Evolutionary conservation across 2,888 invertebrate species (phyloP).

Genomic region (Drosophila robusta): DNA sequence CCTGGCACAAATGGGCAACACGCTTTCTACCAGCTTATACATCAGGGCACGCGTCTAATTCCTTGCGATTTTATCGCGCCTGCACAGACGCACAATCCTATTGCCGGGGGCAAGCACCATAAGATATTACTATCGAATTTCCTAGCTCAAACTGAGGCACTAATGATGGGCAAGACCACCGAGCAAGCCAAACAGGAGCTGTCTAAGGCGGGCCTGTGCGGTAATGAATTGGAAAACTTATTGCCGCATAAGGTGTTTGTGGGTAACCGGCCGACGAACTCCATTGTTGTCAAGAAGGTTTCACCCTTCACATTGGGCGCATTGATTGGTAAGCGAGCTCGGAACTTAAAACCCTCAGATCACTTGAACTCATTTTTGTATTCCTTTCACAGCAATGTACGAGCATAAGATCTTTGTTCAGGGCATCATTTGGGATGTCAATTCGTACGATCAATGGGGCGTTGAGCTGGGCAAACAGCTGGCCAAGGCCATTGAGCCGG

Average conservation of each 20-base stretch:
- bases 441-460: conserved; percentile 99
- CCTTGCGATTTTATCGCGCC: conserved; percentile 99
- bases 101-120: conserved; percentile 92
- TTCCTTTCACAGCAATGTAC: conserved; percentile 91
- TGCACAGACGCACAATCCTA: conserved; percentile 95
- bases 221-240: conserved; percentile 91
- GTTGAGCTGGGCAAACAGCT: conserved; percentile 99
- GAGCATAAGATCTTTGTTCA: conserved; percentile 99
- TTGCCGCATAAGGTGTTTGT: conserved; percentile 98
- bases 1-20: conserved; percentile 99
- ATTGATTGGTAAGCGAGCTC: conserved; percentile 90
- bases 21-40: conserved; percentile 99
- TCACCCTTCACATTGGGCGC: conserved; percentile 97
- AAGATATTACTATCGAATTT: conserved; percentile 98
- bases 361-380: not conserved
- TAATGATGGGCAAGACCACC: conserved; percentile 91
- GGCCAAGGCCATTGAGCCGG: conserved; percentile 99
- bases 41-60: conserved; percentile 93
- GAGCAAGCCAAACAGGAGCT: conserved; percentile 91
- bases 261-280: conserved; percentile 99
- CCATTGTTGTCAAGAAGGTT: conserved; percentile 95
- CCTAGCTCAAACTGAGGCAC: conserved; percentile 98
- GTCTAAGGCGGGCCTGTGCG: conserved; percentile 90
- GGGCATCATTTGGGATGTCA: conserved; percentile 99
- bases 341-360: not conserved